Conservation (phyloP, 2,113 vertebrate species). For the Sebastes fasciatus region DNA sequence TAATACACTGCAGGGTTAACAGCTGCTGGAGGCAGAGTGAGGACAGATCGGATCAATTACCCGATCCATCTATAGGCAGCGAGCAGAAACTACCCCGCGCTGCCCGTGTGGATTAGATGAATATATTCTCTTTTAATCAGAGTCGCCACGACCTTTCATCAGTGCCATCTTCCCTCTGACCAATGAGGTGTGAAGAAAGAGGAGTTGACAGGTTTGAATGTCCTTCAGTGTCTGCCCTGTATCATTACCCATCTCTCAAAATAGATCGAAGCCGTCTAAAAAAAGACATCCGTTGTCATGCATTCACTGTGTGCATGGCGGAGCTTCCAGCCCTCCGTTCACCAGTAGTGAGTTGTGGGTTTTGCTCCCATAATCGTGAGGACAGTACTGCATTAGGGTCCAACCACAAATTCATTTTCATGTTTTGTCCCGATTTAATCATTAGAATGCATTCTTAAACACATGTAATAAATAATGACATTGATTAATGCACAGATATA, state of each 20-base stretch:
- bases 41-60: constrained; percentile 73
- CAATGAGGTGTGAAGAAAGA: constrained; percentile 72
- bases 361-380: constrained; percentile 4
- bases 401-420: background rate
- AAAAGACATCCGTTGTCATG: constrained; percentile 68
- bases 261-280: constrained; percentile 70
- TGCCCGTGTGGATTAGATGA: constrained; percentile 32
- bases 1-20: constrained; percentile 70
- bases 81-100: constrained; percentile 41
- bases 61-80: constrained; percentile 58
- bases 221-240: constrained; percentile 76
- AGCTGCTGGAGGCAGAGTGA: constrained; percentile 57
- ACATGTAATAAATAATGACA: background rate
- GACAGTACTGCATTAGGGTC: background rate
- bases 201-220: constrained; percentile 74
- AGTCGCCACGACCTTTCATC: constrained; percentile 65
- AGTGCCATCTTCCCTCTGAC: constrained; percentile 61
- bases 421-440: background rate
- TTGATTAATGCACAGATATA: background rate
- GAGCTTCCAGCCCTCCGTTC: constrained; percentile 39
- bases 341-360: constrained; percentile 7
- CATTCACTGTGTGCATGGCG: constrained; percentile 35
- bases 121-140: constrained; percentile 68
- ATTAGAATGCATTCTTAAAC: background rate
- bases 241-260: constrained; percentile 74